Conservation (phyloP, 2,888 invertebrate species). For the Drosophila stalkeri region DNA sequence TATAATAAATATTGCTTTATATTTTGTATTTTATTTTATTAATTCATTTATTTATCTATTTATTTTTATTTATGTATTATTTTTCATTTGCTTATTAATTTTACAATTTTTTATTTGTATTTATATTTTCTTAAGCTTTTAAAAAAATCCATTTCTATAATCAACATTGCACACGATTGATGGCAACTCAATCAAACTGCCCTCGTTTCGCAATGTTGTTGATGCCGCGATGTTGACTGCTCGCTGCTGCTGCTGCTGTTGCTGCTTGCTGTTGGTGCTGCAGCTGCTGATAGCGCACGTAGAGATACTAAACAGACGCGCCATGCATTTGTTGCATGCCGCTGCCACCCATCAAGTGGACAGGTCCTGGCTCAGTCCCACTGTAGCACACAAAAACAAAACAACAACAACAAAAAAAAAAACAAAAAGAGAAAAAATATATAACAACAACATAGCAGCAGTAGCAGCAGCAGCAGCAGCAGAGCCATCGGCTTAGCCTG, state of each 20-base stretch:
- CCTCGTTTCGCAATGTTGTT: slow-evolving; percentile 24
- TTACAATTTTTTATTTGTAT: too few relatives aligned
- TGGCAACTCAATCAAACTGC: not conserved
- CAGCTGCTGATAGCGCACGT: slow-evolving; percentile 50
- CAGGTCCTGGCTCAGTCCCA: slow-evolving; percentile 11
- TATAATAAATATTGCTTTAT: too few relatives aligned
- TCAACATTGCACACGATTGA: not conserved
- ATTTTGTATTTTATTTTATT: too few relatives aligned
- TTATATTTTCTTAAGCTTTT: not conserved
- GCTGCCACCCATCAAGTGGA: slow-evolving; percentile 42
- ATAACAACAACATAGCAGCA: slow-evolving; percentile 5
- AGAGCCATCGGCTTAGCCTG: slow-evolving; percentile 55
- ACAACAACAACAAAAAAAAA: too few relatives aligned
- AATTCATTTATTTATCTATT: too few relatives aligned
- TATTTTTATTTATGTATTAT: too few relatives aligned
- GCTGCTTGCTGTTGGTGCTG: not conserved
- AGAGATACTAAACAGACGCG: slow-evolving; percentile 27
- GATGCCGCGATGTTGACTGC: not conserved
- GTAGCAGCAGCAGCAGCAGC: slow-evolving; percentile 8
- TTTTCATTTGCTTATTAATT: too few relatives aligned
- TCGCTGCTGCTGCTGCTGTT: not conserved
- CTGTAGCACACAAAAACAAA: too few relatives aligned
- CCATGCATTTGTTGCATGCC: slow-evolving; percentile 59
- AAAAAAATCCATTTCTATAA: not conserved
- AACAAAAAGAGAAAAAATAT: not conserved